phyloP scores from a whole-genome alignment of 1,140 invertebrate genomes.

The Drosophila kohkoa region DNA sequence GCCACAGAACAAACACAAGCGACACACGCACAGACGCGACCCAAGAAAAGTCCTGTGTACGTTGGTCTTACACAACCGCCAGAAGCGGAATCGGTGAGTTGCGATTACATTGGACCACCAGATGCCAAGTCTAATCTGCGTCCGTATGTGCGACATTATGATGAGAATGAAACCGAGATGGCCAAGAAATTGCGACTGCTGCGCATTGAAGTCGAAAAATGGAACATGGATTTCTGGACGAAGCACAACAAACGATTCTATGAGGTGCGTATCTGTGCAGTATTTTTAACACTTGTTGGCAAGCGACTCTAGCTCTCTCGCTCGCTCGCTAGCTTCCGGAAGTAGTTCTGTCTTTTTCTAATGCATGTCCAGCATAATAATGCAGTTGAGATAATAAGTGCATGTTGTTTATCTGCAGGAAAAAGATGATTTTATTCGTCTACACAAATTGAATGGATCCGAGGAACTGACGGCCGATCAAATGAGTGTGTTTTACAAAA shows the following conservation, averaged over 20 bases:
- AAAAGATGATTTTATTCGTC: constrained; percentile 87
- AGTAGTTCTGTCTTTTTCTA: constrained; percentile 1
- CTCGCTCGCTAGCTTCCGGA: background rate
- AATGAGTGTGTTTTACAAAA: constrained; percentile 94
- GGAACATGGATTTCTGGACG: constrained; percentile 94
- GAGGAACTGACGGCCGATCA: constrained; percentile 89
- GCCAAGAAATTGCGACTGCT: constrained; percentile 88
- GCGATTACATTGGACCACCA: constrained; percentile 90
- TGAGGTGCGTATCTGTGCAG: constrained; percentile 83
- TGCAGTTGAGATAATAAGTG: constrained; percentile 4
- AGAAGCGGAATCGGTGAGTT: constrained; percentile 69
- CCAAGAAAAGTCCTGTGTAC: constrained; percentile 23
- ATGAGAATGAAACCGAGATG: constrained; percentile 87
- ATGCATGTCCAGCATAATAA: constrained; percentile 3
- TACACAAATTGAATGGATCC: constrained; percentile 84
- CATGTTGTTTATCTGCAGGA: constrained; percentile 86
- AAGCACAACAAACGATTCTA: constrained; percentile 90
- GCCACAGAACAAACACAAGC: constrained; percentile 37
- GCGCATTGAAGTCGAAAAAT: constrained; percentile 89
- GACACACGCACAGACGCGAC: constrained; percentile 15
- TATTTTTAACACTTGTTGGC: constrained; percentile 32
- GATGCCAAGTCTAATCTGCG: constrained; percentile 92
- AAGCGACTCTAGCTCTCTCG: background rate
- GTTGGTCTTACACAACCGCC: constrained; percentile 63
- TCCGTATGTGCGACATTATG: constrained; percentile 88